Base-by-base conservation (phyloP, 2,113 vertebrate genomes). In the Varanus salvator region DNA sequence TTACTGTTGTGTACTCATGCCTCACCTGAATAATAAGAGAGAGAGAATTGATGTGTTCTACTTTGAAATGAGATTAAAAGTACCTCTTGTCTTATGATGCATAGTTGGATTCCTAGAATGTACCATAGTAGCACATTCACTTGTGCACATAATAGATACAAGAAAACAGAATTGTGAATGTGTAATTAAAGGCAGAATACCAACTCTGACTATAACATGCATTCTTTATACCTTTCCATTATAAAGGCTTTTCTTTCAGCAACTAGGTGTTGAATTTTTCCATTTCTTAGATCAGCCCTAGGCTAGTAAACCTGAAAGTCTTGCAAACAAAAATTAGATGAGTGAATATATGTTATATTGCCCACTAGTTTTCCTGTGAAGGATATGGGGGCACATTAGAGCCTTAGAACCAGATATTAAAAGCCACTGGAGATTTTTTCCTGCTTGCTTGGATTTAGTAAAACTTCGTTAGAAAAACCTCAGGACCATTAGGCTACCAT, bases 251-350 rank as follows among this genome's bases (percentile, higher is more conserved):
- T 64, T 77, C 34, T 12, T 77, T 68, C 29, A 87, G 44, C 15
- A 64, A 64, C 27, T 29, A 77, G 14, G 12, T 48, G 19, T 31
- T 69, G 21, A 85, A 84, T 77, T 52, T 85, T 84, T 89, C 44
- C 54, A 85, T 84, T 64, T 84, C 23, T 66, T 29, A 31, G 57
- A 44, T 89, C 57, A 84, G 81, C 81, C 60, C 52, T 48, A 78
- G 44, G 44, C 44, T 84, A 25, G 31, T 3, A 68, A 31, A 84
- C 15, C 6, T 19, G 23, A 80, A 80, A 50, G 54, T 68, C 72
- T 38, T 68, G 72, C 50, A 29, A 66, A 23, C 38, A 44, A 50
- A 29, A 44, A 64, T 48, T 21, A 60, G 25, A 88, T 57, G 4
- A 89, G 1, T 27, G 19, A 76, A 74, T n/a, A 31, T 76, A 19